Evolutionary conservation across 2,113 vertebrate species (phyloP).

Genomic region (Anoplopoma fimbria): DNA sequence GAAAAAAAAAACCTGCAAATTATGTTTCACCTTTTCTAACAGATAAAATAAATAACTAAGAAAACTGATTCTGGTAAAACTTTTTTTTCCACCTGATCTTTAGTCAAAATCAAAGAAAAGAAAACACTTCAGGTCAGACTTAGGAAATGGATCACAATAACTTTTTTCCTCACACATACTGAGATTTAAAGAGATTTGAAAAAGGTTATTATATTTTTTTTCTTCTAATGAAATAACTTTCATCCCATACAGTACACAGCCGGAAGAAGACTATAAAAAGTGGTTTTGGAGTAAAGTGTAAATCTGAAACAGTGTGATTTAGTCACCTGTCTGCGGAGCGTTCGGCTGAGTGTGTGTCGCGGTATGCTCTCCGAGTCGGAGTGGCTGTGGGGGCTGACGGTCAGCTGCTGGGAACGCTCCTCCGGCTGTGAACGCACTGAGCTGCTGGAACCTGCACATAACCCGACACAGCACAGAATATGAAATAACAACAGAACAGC

Average conservation of each 20-base stretch:
- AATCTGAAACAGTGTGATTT: background rate
- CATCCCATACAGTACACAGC: background rate
- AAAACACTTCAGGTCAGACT: background rate
- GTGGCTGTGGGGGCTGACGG: constrained; percentile 83
- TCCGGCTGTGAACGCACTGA: constrained; percentile 89
- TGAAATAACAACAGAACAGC: background rate
- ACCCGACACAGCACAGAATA: background rate
- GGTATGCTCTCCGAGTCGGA: constrained; percentile 85
- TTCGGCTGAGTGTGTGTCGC: constrained; percentile 88
- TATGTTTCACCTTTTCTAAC: too few species aligned
- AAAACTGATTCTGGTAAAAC: background rate
- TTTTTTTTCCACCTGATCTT: background rate
- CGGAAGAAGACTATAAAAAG: background rate
- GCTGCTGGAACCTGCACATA: constrained; percentile 86
- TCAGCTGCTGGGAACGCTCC: constrained; percentile 83
- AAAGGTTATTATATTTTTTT: background rate
- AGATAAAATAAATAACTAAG: background rate
- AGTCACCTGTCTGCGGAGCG: constrained; percentile 94
- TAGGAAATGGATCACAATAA: too few species aligned
- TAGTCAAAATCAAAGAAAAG: too few species aligned
- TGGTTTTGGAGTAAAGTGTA: background rate
- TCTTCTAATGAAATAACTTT: background rate
- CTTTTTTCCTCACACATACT: background rate
- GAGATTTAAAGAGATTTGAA: background rate
- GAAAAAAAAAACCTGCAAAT: background rate